phyloP scores from a whole-genome alignment of 2,888 invertebrate species.

The Agapostemon virescens region DNA sequence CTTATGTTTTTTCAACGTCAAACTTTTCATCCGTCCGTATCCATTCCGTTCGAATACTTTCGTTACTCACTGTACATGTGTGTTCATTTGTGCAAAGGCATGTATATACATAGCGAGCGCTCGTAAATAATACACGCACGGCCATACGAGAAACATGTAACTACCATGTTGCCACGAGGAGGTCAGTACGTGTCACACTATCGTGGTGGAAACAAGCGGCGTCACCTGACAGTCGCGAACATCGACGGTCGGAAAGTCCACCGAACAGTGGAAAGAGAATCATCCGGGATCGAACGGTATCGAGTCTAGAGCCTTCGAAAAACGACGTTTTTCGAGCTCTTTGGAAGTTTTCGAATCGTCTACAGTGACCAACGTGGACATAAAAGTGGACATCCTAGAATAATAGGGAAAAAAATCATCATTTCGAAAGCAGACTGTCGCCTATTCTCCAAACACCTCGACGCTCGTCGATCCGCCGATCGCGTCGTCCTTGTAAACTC shows the following conservation, averaged over 20 bases:
- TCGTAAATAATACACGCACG: conserved; percentile 60
- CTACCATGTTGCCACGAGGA: conserved; percentile 54
- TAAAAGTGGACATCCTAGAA: no score
- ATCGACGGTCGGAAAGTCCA: background rate
- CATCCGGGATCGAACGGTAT: background rate
- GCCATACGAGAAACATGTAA: conserved; percentile 57
- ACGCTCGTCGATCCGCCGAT: background rate
- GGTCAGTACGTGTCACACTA: conserved; percentile 62
- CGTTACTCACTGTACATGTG: no score
- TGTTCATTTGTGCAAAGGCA: conserved; percentile 13
- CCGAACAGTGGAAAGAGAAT: background rate
- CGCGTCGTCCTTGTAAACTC: background rate
- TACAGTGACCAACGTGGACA: background rate
- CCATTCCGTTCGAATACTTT: no score
- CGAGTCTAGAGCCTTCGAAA: background rate
- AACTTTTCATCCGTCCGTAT: no score
- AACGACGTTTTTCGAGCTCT: background rate
- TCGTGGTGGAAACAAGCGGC: conserved; percentile 46
- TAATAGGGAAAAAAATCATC: no score
- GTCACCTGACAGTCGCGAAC: conserved; percentile 27
- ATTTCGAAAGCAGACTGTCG: no score
- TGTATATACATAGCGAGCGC: conserved; percentile 21
- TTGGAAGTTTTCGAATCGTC: background rate
- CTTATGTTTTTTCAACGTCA: no score
- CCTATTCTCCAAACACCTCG: background rate